phyloP scores from a whole-genome alignment of 1,140 invertebrate genomes.

The Epicauta chinensis region DNA sequence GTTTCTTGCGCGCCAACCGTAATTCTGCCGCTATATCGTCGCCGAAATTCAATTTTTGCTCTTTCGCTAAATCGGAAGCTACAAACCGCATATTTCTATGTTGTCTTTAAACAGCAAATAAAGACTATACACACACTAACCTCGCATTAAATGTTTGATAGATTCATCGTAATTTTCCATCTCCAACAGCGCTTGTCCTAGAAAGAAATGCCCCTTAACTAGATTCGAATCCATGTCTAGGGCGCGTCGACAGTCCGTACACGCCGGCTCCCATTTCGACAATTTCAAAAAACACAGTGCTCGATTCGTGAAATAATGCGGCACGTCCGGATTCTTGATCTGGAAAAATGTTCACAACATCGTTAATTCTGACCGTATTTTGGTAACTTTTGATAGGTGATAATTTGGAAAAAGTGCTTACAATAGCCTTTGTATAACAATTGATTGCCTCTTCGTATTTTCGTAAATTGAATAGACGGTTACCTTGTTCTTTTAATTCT shows the following conservation, averaged over 20 bases:
- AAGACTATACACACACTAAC: too few species aligned
- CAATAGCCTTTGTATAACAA: slow-evolving; percentile 93
- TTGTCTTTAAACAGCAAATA: too few species aligned
- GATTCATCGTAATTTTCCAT: slow-evolving; percentile 86
- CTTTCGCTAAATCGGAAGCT: slow-evolving; percentile 91
- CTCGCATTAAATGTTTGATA: slow-evolving; percentile 90
- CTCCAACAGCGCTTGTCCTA: slow-evolving; percentile 84
- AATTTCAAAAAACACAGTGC: slow-evolving; percentile 90
- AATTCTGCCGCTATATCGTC: slow-evolving; percentile 92
- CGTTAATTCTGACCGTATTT: slow-evolving; percentile 1
- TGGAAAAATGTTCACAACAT: too few species aligned
- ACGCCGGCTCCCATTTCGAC: slow-evolving; percentile 82
- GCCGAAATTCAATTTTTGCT: slow-evolving; percentile 92
- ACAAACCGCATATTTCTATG: too few species aligned
- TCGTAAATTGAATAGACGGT: slow-evolving; percentile 78
- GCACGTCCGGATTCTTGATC: slow-evolving; percentile 90
- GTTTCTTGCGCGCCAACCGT: slow-evolving; percentile 80
- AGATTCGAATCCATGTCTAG: slow-evolving; percentile 80
- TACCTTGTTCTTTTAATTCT: slow-evolving; percentile 93
- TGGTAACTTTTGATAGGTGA: neutral
- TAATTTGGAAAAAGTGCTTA: too few species aligned
- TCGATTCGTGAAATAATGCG: slow-evolving; percentile 92
- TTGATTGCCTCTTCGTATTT: slow-evolving; percentile 92
- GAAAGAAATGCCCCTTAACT: slow-evolving; percentile 94
- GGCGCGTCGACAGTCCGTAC: slow-evolving; percentile 81